These are phyloP conservation scores for Brachionus sp. DNA, from an alignment of 1,140 invertebrate species.

Conservation along the genomic window DNA sequence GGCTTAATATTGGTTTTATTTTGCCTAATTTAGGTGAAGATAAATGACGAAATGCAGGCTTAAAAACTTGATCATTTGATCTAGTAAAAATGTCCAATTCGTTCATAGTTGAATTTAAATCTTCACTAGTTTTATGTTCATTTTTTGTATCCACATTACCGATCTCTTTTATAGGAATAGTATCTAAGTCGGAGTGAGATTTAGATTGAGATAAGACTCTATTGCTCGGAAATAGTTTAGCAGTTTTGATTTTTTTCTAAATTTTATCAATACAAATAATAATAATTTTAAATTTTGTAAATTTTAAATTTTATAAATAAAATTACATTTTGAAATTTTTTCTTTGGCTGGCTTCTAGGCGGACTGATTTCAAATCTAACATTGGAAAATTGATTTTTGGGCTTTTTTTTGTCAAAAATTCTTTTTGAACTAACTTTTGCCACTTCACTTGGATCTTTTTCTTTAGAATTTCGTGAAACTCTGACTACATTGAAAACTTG, in stretches of 20 bases:
- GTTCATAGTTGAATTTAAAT: not conserved
- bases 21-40: constrained; percentile 6
- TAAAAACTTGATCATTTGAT: not conserved
- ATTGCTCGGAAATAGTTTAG: not conserved
- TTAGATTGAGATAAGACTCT: not conserved
- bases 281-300: not conserved
- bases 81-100: not conserved
- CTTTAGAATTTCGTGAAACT: not conserved
- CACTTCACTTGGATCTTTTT: not conserved
- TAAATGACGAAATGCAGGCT: not conserved
- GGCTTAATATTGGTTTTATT: not conserved
- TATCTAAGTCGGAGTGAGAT: not conserved
- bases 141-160: not conserved
- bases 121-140: not conserved
- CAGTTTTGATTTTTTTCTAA: constrained; percentile 29
- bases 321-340: not conserved
- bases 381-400: constrained; percentile 5
- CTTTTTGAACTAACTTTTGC: constrained; percentile 3
- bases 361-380: constrained; percentile 13
- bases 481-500: constrained; percentile 6
- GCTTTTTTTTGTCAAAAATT: constrained; percentile 7
- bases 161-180: not conserved
- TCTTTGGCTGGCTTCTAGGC: not conserved
- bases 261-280: not conserved
- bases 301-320: no score